A percentile compares a stretch with the other conserved stretches of the same genome.
Conservation (phyloP, 1,140 invertebrate species). For the Drosophila equinoxialis region DNA sequence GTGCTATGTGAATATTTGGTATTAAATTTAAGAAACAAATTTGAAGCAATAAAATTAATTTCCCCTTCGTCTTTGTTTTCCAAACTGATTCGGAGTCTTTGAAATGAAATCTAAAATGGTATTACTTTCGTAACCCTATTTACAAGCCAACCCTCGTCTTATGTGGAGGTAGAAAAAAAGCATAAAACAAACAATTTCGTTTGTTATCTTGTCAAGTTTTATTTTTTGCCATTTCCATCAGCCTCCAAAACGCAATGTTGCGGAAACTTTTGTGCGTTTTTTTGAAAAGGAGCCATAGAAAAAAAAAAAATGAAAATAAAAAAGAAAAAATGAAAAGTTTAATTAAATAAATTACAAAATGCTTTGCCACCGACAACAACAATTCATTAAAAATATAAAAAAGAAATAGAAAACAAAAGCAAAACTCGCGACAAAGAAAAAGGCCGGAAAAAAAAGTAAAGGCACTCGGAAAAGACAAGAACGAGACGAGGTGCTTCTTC, state of each 20-base stretch:
- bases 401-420: slow-evolving; percentile 18
- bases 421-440: slow-evolving; percentile 37
- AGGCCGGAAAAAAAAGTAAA: slow-evolving; percentile 60
- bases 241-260: slow-evolving; percentile 54
- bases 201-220: slow-evolving; percentile 44
- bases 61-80: too few species aligned
- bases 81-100: background rate
- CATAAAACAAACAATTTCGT: background rate
- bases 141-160: background rate
- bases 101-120: too few species aligned
- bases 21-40: too few species aligned
- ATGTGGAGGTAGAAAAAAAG: background rate
- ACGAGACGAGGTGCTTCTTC: slow-evolving; percentile 50
- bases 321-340: slow-evolving; percentile 33
- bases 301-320: slow-evolving; percentile 2
- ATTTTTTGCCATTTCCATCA: slow-evolving; percentile 20
- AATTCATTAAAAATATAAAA: slow-evolving; percentile 32
- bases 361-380: slow-evolving; percentile 70
- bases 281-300: slow-evolving; percentile 47
- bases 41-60: too few species aligned
- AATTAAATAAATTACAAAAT: slow-evolving; percentile 80
- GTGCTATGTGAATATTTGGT: too few species aligned
- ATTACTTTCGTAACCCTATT: background rate
- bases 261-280: slow-evolving; percentile 59
- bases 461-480: slow-evolving; percentile 47